phyloP scores from a whole-genome alignment of 2,797 vertebrate species.

The Ispidina lecontei region DNA sequence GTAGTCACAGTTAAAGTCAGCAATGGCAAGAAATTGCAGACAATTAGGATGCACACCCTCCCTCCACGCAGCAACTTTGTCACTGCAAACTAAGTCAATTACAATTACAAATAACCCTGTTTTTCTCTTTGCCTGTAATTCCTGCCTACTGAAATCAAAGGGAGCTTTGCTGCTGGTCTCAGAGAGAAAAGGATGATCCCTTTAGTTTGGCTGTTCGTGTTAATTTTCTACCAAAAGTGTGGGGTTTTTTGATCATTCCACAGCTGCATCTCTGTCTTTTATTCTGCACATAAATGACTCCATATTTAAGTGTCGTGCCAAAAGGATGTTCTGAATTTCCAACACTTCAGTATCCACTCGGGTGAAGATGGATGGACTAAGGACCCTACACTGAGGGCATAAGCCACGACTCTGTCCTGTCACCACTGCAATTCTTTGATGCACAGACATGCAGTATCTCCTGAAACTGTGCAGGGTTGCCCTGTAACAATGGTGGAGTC shows the following conservation, averaged over 20 bases:
- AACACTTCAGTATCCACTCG: rapidly evolving
- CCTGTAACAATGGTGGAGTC: constrained; percentile 18
- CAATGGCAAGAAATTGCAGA: background rate
- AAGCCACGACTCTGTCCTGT: background rate
- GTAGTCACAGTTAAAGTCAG: background rate
- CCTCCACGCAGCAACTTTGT: background rate
- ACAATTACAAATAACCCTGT: background rate
- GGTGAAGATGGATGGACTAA: background rate
- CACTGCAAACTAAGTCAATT: constrained; percentile 1
- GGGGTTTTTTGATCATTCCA: background rate
- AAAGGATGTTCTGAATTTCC: rapidly evolving
- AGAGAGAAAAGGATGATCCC: background rate
- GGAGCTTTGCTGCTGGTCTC: background rate
- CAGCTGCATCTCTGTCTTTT: background rate
- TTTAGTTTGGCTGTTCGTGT: background rate
- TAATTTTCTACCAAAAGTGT: background rate
- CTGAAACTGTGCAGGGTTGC: constrained; percentile 57
- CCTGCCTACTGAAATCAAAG: background rate
- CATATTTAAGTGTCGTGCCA: rapidly evolving
- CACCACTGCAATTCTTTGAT: background rate
- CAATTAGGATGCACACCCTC: background rate
- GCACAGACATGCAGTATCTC: background rate
- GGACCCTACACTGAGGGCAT: background rate
- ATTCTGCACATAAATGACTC: background rate
- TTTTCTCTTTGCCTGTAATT: background rate